These are phyloP conservation scores for Ornithorhynchus anatinus DNA, from an alignment of 2,113 vertebrate species.

Conservation along the genomic window DNA sequence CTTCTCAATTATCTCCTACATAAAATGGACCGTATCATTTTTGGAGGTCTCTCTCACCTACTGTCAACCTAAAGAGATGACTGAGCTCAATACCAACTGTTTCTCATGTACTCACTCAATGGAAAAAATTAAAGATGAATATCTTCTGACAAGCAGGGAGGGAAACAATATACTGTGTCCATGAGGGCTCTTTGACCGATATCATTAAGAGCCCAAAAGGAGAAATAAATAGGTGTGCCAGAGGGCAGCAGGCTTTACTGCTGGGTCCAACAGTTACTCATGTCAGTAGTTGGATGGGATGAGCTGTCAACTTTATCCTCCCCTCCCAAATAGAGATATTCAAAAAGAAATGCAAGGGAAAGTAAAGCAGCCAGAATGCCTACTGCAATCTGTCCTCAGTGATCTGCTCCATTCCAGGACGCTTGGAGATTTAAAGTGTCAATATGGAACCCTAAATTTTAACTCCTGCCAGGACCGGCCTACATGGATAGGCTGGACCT, in stretches of 20 bases:
- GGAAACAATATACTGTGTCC: not conserved
- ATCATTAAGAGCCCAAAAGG: not conserved
- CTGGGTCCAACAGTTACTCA: not conserved
- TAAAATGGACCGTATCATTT: no score
- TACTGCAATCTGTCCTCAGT: not conserved
- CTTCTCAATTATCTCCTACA: no score
- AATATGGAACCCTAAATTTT: not conserved
- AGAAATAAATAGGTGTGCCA: not conserved
- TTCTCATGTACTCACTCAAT: not conserved
- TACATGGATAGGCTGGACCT: no score
- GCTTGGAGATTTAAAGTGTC: not conserved
- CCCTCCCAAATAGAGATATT: not conserved
- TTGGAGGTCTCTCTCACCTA: not conserved
- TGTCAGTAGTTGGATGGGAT: not conserved
- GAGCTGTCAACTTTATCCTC: not conserved
- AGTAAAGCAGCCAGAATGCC: not conserved
- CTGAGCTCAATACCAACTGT: not conserved
- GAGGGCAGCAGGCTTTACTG: not conserved
- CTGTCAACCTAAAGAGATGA: not conserved
- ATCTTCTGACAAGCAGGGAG: not conserved
- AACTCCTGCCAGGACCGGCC: no score
- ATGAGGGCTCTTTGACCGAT: not conserved
- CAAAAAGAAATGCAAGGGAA: not conserved
- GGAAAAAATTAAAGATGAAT: not conserved
- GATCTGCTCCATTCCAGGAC: not conserved